phyloP scores from a whole-genome alignment of 2,113 vertebrate species.

The Ammodytes dubius region DNA sequence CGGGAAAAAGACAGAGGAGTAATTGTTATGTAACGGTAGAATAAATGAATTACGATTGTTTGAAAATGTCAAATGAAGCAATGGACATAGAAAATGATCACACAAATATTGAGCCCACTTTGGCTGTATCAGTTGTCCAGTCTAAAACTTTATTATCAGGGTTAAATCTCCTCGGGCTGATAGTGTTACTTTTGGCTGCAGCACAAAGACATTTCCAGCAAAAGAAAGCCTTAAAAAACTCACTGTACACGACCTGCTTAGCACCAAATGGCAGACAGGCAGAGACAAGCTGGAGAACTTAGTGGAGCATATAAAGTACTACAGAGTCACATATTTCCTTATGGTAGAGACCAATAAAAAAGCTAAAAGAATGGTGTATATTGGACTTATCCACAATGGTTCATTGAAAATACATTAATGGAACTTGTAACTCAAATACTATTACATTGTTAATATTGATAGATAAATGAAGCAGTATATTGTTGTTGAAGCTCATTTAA shows the following conservation, averaged over 20 bases:
- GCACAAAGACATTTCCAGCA: neutral
- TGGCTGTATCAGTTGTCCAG: neutral
- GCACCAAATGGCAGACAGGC: neutral
- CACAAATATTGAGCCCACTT: no score
- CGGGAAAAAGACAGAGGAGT: constrained; percentile 42
- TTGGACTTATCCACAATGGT: neutral
- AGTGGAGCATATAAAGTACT: neutral
- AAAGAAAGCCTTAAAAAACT: neutral
- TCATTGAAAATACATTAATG: no score
- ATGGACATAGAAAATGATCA: neutral
- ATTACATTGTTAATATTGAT: neutral
- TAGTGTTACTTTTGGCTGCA: neutral
- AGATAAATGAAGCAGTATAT: neutral
- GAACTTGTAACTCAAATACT: neutral
- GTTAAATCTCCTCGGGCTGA: no score
- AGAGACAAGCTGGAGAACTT: neutral
- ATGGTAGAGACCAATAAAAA: neutral
- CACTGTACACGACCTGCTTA: neutral
- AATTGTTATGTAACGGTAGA: no score
- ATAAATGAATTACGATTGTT: no score
- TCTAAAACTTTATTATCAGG: neutral
- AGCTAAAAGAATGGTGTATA: neutral
- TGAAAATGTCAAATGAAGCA: neutral
- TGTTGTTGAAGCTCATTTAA: no score
- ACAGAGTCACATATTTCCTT: neutral